Percentiles rank a stretch among this genome's conserved stretches.
Conservation (phyloP, 2,113 vertebrate species). For the Natator depressus region DNA sequence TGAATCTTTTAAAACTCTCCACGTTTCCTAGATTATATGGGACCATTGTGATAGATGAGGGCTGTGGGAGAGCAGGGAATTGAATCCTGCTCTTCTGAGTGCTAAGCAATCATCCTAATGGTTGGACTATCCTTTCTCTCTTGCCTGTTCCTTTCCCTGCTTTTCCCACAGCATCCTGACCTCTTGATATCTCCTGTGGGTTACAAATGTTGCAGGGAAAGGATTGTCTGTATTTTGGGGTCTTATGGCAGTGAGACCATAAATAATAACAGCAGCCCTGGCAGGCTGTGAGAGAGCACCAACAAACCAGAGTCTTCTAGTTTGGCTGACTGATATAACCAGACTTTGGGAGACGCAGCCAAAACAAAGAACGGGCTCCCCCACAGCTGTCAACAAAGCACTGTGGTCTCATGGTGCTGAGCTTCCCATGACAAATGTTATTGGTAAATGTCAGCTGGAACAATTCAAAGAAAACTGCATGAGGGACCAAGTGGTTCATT, state of each 20-base stretch:
- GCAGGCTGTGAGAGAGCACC: not conserved
- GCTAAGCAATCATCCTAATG: too few relatives aligned
- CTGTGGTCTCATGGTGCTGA: not conserved
- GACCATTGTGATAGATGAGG: too few relatives aligned
- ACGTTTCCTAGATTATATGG: not conserved
- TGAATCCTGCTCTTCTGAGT: too few relatives aligned
- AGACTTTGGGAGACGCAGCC: not conserved
- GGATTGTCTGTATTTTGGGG: not conserved
- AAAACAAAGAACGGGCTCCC: not conserved
- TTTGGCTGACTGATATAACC: not conserved
- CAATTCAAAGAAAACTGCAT: not conserved
- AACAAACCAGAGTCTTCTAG: not conserved
- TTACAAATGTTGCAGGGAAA: not conserved
- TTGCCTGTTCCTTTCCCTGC: not conserved
- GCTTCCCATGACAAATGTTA: not conserved
- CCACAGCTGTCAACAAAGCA: not conserved
- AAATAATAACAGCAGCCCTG: not conserved
- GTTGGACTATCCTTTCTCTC: too few relatives aligned
- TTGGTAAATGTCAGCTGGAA: not conserved
- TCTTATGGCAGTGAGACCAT: not conserved
- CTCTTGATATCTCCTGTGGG: not conserved
- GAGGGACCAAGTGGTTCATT: not conserved
- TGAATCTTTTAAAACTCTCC: not conserved
- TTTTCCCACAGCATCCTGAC: fast-evolving
- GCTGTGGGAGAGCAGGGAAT: too few relatives aligned